phyloP scores from a whole-genome alignment of 2,113 vertebrate genomes.

The Nothoprocta perdicaria region DNA sequence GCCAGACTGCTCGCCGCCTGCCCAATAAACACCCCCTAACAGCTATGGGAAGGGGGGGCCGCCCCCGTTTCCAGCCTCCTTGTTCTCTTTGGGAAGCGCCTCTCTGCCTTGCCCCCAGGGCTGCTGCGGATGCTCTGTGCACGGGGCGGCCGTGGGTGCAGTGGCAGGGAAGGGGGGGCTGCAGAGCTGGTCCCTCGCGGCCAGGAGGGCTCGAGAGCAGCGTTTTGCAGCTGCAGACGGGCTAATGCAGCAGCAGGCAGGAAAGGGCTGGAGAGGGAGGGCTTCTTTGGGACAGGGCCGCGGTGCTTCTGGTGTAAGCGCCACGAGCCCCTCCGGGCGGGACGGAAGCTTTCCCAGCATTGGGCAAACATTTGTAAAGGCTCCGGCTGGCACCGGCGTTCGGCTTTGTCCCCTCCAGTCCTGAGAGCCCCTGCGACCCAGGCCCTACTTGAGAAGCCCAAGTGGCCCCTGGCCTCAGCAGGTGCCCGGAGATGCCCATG shows the following conservation, averaged over 20 bases:
- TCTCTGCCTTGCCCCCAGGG: neutral
- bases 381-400: neutral
- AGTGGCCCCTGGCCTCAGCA: neutral
- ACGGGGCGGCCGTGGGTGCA: fast-evolving
- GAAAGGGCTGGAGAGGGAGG: neutral
- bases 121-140: neutral
- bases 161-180: neutral
- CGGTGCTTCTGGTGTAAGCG: neutral
- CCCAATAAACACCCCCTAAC: conserved; percentile 58
- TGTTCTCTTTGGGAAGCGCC: conserved; percentile 41
- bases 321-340: neutral
- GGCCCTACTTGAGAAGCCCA: neutral
- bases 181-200: neutral
- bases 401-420: neutral
- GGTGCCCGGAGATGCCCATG: fast-evolving
- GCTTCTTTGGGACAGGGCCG: no score
- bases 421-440: neutral
- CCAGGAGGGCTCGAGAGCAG: neutral
- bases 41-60: conserved; percentile 34
- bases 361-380: neutral
- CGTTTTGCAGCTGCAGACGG: neutral
- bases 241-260: neutral
- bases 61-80: conserved; percentile 43
- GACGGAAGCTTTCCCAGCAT: neutral
- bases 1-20: conserved; percentile 37